Evolutionary conservation across 2,113 vertebrate species (phyloP).

Genomic region (Upupa epops): DNA sequence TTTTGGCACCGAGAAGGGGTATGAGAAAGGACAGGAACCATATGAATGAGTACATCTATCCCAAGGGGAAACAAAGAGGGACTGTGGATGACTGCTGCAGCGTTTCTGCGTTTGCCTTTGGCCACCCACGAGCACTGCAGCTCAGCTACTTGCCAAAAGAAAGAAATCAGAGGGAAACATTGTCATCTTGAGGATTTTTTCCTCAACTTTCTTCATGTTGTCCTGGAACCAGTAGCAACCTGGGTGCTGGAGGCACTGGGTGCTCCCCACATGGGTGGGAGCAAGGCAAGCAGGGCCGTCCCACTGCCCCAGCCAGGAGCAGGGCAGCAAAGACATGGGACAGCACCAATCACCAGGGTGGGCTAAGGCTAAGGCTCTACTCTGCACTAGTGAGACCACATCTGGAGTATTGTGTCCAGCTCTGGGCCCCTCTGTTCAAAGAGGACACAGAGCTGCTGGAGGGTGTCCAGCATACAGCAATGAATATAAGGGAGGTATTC

Average conservation of each 20-base stretch:
- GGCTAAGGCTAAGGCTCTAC: no score
- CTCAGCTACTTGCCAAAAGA: neutral
- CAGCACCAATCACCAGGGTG: neutral
- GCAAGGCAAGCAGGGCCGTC: neutral
- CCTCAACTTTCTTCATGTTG: neutral
- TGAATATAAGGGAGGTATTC: no score
- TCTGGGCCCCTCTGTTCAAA: no score
- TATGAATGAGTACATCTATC: neutral
- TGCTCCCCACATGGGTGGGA: no score
- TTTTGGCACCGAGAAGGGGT: neutral
- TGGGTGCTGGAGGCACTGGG: accelerated
- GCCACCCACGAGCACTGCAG: neutral
- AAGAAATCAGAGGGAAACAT: neutral
- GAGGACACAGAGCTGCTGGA: no score
- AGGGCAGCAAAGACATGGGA: no score
- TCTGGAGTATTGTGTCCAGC: no score
- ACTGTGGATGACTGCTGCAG: neutral
- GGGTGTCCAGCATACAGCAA: no score
- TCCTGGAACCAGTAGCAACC: neutral
- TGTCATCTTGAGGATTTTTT: neutral
- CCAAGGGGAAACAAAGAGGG: neutral
- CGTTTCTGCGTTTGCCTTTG: neutral
- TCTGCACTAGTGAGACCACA: no score
- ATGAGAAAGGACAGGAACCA: neutral
- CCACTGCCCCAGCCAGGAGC: no score